phyloP scores from a whole-genome alignment of 2,113 vertebrate species.

The Syngnathus scovelli region DNA sequence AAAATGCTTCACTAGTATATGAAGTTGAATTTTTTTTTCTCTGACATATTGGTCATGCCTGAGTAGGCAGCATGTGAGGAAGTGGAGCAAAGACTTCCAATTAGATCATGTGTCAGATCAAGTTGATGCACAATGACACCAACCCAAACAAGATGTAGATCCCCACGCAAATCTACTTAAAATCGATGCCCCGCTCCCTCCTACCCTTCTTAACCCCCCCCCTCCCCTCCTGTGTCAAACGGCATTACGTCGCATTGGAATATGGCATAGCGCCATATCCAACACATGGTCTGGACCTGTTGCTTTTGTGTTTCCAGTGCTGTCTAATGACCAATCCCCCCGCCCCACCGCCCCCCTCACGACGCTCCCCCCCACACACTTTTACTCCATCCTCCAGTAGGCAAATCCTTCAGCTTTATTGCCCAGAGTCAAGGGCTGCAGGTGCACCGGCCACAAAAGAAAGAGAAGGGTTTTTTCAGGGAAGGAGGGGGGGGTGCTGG shows the following conservation, averaged over 20 bases:
- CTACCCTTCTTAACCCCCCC: slow-evolving; percentile 9
- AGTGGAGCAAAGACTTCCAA: slow-evolving; percentile 24
- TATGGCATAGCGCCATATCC: slow-evolving; percentile 47
- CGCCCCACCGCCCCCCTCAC: background rate
- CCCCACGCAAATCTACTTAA: slow-evolving; percentile 66
- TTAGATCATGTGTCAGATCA: slow-evolving; percentile 51
- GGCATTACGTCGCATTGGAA: slow-evolving; percentile 49
- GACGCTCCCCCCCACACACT: background rate
- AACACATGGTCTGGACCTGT: slow-evolving; percentile 56
- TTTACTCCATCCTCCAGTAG: slow-evolving; percentile 55
- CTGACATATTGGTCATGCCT: background rate
- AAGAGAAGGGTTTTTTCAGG: slow-evolving; percentile 26
- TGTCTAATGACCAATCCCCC: slow-evolving; percentile 47
- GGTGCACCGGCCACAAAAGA: slow-evolving; percentile 67
- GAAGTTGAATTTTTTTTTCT: background rate
- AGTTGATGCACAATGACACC: slow-evolving; percentile 56
- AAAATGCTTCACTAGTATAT: background rate
- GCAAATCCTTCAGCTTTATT: slow-evolving; percentile 72
- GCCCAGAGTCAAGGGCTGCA: slow-evolving; percentile 68
- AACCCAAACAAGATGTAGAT: slow-evolving; percentile 62
- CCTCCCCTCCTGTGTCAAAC: slow-evolving; percentile 53
- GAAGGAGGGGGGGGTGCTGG: slow-evolving; percentile 21
- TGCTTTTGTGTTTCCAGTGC: slow-evolving; percentile 58
- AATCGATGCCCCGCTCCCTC: slow-evolving; percentile 23
- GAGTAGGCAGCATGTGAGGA: background rate